Percentiles rank a stretch among this genome's conserved stretches.
phyloP scores from a whole-genome alignment of 2,113 vertebrate genomes.

The Thalassoma bifasciatum region DNA sequence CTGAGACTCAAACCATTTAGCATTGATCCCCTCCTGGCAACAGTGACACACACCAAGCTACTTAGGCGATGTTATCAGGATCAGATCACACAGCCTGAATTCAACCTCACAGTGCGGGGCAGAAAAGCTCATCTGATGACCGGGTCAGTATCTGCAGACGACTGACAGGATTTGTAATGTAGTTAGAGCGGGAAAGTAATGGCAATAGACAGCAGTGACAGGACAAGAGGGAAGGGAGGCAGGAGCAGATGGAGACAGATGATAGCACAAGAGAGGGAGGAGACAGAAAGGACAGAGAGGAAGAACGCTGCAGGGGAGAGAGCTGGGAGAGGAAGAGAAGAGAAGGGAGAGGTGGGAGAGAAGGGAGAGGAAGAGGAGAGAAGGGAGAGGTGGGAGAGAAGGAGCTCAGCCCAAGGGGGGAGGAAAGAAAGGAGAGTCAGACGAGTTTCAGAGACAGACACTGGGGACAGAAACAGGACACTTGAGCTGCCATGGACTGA shows the following conservation, averaged over 20 bases:
- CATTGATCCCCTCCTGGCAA: neutral
- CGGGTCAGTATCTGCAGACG: slow-evolving; percentile 58
- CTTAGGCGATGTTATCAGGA: slow-evolving; percentile 23
- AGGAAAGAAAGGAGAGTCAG: slow-evolving; percentile 14
- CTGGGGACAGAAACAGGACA: slow-evolving; percentile 9
- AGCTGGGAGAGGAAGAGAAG: slow-evolving; percentile 31
- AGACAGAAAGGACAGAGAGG: slow-evolving; percentile 36
- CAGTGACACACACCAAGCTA: slow-evolving; percentile 17
- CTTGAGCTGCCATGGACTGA: slow-evolving; percentile 17
- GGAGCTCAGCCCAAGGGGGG: slow-evolving; percentile 18
- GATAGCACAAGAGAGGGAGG: slow-evolving; percentile 59
- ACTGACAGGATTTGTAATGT: slow-evolving; percentile 68
- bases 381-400: slow-evolving; percentile 33
- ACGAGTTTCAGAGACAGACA: slow-evolving; percentile 13
- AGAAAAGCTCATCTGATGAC: slow-evolving; percentile 43
- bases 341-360: slow-evolving; percentile 55
- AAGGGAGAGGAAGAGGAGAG: slow-evolving; percentile 59
- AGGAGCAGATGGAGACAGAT: slow-evolving; percentile 74
- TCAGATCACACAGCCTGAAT: slow-evolving; percentile 41
- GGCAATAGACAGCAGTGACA: slow-evolving; percentile 71
- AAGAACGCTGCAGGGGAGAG: slow-evolving; percentile 17
- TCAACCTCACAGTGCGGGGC: slow-evolving; percentile 55
- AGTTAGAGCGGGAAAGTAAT: slow-evolving; percentile 69
- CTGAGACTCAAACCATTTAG: neutral
- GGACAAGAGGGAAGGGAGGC: slow-evolving; percentile 53